Base-by-base conservation (phyloP, 2,888 invertebrate species). In the Meliscaeva auricollis region DNA sequence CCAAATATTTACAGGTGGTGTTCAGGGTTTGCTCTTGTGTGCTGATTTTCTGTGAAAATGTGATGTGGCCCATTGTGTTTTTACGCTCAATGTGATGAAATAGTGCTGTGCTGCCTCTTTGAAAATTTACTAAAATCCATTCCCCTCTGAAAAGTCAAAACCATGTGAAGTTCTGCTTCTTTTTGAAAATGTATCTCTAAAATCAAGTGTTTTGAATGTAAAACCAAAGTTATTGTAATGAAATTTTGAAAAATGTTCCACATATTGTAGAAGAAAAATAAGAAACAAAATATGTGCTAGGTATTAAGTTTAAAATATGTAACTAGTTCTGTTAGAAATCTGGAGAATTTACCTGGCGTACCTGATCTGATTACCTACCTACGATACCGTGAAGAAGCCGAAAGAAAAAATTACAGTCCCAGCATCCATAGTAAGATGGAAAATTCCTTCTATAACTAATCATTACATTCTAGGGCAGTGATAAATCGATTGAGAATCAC, bases 391-490 rank as follows among this genome's bases (percentile, higher is more conserved):
- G 41, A 8, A 46, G 17, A 56, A 22, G 48, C 3, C 11, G 26
- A 46, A 15, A 11, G 11, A 44, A 17, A 26, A 11, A 30, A 7
- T 30, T 3, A 6, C 6, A 30, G n/a, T 9, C 13, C 30, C 32
- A 32, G 66, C 44, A 46, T 32, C 54, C 68, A 17, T 64, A 77
- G 80, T 84, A 84, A 84, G 80, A 72, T 68, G 84, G 75, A 76
- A 72, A 38, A 66, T 54, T 15, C 15, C 20, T 75, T 84, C 68
- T 60, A 32, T 54, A 72, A 66, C 72, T 75, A 80, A 84, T 80
- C 4, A 54, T 80, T 76, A 75, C 38, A 76, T 84, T 84, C 54
- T 76, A 84, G 84, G 80, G 58, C 5, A 54, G 44, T 26, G 20
- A 60, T 5, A 32, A 3, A 32, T 64, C 22, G 6, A 5, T 30